phyloP scores from a whole-genome alignment of 2,797 vertebrate species.

The Merluccius polli region DNA sequence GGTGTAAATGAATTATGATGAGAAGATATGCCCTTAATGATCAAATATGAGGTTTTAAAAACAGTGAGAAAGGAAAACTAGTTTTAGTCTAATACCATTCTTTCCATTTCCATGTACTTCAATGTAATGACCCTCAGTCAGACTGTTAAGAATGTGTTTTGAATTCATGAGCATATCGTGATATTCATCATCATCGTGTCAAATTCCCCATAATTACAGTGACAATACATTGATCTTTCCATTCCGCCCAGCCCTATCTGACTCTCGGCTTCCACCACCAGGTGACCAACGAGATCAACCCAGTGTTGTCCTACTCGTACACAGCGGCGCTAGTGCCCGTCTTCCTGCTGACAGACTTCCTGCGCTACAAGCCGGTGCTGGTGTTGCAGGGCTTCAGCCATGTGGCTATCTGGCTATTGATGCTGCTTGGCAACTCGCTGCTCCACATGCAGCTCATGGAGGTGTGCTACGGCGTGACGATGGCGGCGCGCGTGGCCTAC shows the following conservation, averaged over 20 bases:
- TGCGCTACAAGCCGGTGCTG: conserved; percentile 92
- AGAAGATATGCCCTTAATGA: too few relatives aligned
- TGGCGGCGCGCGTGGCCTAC: conserved; percentile 94
- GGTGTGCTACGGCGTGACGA: conserved; percentile 89
- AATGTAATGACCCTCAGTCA: too few relatives aligned
- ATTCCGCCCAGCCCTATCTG: not conserved
- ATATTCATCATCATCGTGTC: too few relatives aligned
- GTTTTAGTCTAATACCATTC: too few relatives aligned
- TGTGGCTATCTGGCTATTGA: conserved; percentile 84
- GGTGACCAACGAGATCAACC: conserved; percentile 91
- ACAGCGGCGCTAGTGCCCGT: conserved; percentile 86
- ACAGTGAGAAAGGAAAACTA: too few relatives aligned
- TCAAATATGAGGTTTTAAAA: too few relatives aligned
- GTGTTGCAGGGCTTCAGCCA: conserved; percentile 87
- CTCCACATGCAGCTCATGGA: conserved; percentile 94
- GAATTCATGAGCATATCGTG: too few relatives aligned
- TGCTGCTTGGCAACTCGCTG: conserved; percentile 75
- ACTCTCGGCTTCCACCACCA: conserved; percentile 43
- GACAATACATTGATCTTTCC: too few relatives aligned
- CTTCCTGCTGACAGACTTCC: conserved; percentile 89
- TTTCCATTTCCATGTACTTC: too few relatives aligned
- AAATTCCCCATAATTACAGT: too few relatives aligned
- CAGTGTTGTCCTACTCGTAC: conserved; percentile 90
- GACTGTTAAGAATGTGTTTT: too few relatives aligned
- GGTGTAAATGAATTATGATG: too few relatives aligned